Base-by-base conservation (phyloP, 2,797 vertebrate species). In the Hippoglossus hippoglossus region DNA sequence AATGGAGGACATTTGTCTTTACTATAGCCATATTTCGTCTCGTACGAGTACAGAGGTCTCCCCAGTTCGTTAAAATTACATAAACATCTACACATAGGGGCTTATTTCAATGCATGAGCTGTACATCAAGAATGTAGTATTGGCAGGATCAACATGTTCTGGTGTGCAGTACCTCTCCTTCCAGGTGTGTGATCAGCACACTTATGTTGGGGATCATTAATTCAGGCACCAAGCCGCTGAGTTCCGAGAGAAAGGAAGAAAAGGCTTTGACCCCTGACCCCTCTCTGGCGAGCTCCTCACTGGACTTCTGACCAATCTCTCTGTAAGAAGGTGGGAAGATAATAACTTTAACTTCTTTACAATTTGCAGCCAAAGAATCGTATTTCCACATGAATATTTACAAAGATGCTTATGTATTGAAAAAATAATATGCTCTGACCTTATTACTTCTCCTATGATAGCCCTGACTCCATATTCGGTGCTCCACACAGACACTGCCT, bases 231-330 rank as follows among this genome's bases (percentile, higher is more conserved):
- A 92, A 88, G 39, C 95, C 87, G 21, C 96, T 77, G 0, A 99
- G 93, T 77, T 99, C 97, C 0, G 96, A 94, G 71, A 99, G 86
- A 87, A 99, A 99, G 22, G 89, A 70, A 19, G 96, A 93, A 79
- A 95, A 97, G 58, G 96, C 94, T 77, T 96, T 98, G 25, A 96
- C 89, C 13, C 96, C 96, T 0, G 95, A 94, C 1, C 94, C 87
- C 56, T 99, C 97, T 84, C 93, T 94, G 61, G 93, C 91, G 67
- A 97, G 93, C 72, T 98, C 97, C 74, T 96, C 96, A 0, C 91
- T 95, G 66, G 95, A 95, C 83, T 95, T 98, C 85, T 96, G 97
- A 67, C 97, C 96, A 15, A 99, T 97, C 89, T 99, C 97, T 86
- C 98, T 99, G 85, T 63, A 49, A 5, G 47, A 58, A 26, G 11